Evolutionary conservation across 1,140 invertebrate genomes (phyloP), one percentile per base, ranked within the genome.

Genomic region (Dufourea novaeangliae): DNA sequence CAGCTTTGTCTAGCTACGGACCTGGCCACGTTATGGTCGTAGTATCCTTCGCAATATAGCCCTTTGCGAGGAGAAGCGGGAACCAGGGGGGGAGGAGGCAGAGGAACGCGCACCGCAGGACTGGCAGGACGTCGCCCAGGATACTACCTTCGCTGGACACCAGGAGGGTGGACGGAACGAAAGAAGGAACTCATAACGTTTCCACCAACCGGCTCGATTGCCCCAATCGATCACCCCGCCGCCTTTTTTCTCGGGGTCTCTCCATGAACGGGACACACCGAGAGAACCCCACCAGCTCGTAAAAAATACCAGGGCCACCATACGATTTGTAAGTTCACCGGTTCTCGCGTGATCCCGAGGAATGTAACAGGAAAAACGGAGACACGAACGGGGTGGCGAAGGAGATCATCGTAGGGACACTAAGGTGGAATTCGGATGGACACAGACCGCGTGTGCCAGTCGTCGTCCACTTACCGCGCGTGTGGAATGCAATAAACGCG

Each of bases 1-100:
- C 63, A 68, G 76, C 86, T 87, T 88, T 88, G 87, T 87, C 80
- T 88, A 83, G 70, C 61, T 56, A 75, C 14, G 75, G 46, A n/a
- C 56, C 67, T 71, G 68, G 57, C 59, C 41, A 80, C 39, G 74
- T 71, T 80, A 80, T 77, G 74, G 66, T 67, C 46, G 59, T 64
- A 75, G 63, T 27, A 50, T 79, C 63, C 44, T 57, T n/a, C 4
- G 61, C 64, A 66, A 44, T 46, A 61, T 70, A 69, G 57, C 46
- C 79, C 34, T 77, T 44, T 27, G 41, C n/a, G 29, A 39, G 25
- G n/a, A 2, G 17, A 32, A 6, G 44, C 14, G 14, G 54, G 56
- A 61, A 50, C n/a, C n/a, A n/a, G 56, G 41, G 17, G 57, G 25
- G 25, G 2, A 7, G 32, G 27, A 57, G 25, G 32, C 2, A 7